These are phyloP conservation scores for Myiopsitta monachus DNA, from an alignment of 2,113 vertebrate genomes.

Conservation along the genomic window DNA sequence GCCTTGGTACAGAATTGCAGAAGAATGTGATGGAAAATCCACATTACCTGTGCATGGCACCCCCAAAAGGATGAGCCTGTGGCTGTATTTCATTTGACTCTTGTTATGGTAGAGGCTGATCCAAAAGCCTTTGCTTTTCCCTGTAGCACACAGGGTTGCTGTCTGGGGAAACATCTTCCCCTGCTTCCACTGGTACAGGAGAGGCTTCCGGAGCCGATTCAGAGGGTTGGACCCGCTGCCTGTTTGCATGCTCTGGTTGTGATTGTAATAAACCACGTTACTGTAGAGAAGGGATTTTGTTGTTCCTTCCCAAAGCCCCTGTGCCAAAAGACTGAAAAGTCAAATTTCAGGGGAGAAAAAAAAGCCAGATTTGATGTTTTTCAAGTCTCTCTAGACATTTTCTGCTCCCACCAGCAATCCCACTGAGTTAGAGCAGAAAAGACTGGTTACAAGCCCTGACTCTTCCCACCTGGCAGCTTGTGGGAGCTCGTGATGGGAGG, in stretches of 20 bases:
- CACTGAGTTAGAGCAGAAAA: not conserved
- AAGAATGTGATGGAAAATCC: not conserved
- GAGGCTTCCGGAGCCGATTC: not conserved
- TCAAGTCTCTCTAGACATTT: fast-evolving
- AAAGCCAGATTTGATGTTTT: not conserved
- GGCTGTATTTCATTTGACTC: not conserved
- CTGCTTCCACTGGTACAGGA: not conserved
- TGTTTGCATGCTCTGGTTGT: not conserved
- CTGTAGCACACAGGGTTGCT: not conserved
- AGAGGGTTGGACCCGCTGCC: not conserved
- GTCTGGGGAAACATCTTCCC: not conserved
- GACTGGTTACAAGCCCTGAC: not conserved
- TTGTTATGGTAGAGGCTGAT: not conserved
- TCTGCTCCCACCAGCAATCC: not conserved
- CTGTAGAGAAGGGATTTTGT: too few relatives aligned
- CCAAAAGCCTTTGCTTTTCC: not conserved
- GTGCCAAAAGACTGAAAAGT: not conserved
- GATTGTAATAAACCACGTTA: not conserved
- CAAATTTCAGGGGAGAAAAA: fast-evolving
- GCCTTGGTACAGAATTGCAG: not conserved
- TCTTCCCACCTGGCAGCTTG: not conserved
- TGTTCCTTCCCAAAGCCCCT: not conserved
- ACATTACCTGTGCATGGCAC: not conserved
- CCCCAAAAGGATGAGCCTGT: not conserved
- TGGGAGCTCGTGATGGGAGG: not conserved